These are phyloP conservation scores for Andrena bucephala DNA, from an alignment of 2,888 invertebrate genomes.

Conservation along the genomic window DNA sequence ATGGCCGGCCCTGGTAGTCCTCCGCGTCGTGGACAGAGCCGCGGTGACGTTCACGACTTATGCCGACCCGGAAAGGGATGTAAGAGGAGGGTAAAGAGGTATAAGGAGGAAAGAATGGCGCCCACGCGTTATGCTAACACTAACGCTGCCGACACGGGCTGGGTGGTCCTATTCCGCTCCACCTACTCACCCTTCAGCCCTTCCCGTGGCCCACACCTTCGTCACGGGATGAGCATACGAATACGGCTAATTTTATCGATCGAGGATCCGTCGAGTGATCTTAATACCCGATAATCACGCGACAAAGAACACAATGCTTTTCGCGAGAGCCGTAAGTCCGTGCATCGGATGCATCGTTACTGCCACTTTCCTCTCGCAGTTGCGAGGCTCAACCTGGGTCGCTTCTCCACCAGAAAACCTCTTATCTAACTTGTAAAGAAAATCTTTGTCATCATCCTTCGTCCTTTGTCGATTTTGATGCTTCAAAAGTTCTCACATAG, in stretches of 20 bases:
- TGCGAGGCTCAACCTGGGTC: not conserved
- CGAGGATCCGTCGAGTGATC: conserved; percentile 53
- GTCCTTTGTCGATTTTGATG: too few relatives aligned
- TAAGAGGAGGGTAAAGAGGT: conserved; percentile 72
- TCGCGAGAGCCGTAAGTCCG: not conserved
- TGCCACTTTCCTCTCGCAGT: not conserved
- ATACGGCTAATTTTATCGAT: conserved; percentile 73
- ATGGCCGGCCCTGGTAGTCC: conserved; percentile 60
- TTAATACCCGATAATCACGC: conserved; percentile 66
- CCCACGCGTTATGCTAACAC: conserved; percentile 84
- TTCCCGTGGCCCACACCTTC: conserved; percentile 75
- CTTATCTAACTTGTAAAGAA: too few relatives aligned
- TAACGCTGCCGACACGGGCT: conserved; percentile 83
- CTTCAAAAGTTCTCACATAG: too few relatives aligned
- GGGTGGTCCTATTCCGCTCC: conserved; percentile 84
- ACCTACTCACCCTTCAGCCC: conserved; percentile 82
- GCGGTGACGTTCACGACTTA: conserved; percentile 64
- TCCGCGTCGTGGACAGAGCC: conserved; percentile 55
- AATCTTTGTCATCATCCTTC: too few relatives aligned
- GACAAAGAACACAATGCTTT: not conserved
- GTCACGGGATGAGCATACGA: conserved; percentile 66
- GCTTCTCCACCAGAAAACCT: not conserved
- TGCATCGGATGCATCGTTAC: not conserved
- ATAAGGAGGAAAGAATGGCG: conserved; percentile 82
- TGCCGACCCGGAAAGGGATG: conserved; percentile 68